Evolutionary conservation across 1,140 invertebrate species (phyloP).

Genomic region (Diorhabda elongata): DNA sequence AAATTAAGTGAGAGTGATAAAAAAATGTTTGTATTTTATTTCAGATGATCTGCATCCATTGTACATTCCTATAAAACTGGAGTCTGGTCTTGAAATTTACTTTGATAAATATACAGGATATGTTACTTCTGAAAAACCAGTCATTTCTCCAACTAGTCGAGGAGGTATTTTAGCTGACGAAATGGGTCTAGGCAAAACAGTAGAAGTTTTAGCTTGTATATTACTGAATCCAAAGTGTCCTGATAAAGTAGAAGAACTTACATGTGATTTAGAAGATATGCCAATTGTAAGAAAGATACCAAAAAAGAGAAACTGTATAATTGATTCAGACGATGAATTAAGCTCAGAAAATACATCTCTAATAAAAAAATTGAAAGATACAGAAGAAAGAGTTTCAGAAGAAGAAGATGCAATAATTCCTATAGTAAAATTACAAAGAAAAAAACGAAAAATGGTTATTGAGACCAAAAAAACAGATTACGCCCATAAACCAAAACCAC

Average conservation of each 20-base stretch:
- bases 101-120: constrained; percentile 54
- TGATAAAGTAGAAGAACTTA: constrained; percentile 3
- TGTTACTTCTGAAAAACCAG: constrained; percentile 43
- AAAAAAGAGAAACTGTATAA: constrained; percentile 22
- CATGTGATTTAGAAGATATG: constrained; percentile 7
- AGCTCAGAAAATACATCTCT: neutral
- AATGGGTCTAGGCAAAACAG: constrained; percentile 81
- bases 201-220: constrained; percentile 70
- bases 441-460: neutral
- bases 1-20: neutral
- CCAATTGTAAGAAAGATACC: constrained; percentile 22
- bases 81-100: constrained; percentile 48
- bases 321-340: constrained; percentile 13
- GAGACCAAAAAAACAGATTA: neutral
- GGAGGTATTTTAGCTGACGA: constrained; percentile 81
- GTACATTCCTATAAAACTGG: constrained; percentile 44
- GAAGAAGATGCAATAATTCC: too few relatives aligned
- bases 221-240: constrained; percentile 53
- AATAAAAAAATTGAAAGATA: too few relatives aligned
- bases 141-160: constrained; percentile 44
- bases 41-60: constrained; percentile 43
- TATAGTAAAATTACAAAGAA: neutral
- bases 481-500: constrained; percentile 21
- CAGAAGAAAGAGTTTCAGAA: too few relatives aligned
- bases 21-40: constrained; percentile 10